Evolutionary conservation across 2,888 invertebrate genomes (phyloP), one percentile per base, ranked within the genome.

Genomic region (Priocnemis perturbator): DNA sequence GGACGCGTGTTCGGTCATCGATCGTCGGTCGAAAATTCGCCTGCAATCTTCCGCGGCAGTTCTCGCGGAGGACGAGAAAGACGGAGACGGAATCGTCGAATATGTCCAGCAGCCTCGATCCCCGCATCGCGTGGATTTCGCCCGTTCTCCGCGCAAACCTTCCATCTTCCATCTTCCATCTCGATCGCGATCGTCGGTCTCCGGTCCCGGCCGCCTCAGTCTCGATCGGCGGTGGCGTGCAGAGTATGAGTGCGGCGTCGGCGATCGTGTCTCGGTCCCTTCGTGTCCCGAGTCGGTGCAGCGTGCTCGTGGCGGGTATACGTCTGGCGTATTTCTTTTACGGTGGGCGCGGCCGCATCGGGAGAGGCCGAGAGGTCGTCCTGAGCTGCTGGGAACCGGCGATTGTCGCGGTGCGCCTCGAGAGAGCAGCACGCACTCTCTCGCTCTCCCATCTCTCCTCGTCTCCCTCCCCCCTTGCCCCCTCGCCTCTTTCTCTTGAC

Each of bases 351-450:
- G 60, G 60, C 73, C 66, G 72, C 75, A 37, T 73, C 72, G 71
- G 74, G 73, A 83, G 80, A 83, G 86, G 86, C 85, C 83, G 84
- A 86, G 84, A 87, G 87, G 83, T 85, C 85, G 86, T 80, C 75
- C 78, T 64, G 72, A 75, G 79, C 78, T 77, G 80, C 83, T 85
- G 84, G 85, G 85, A 86, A 86, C 83, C 84, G 79, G 79, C 83
- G 85, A 86, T 85, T 86, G 86, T 86, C 86, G 83, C 83, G 77
- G 74, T 79, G 81, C 79, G 76, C 81, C 77, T 76, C 81, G 77
- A 83, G 80, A 71, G 69, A 78, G 81, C 83, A 78, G 80, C 78
- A 77, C 76, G 77, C 74, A 59, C 48, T 64, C 52, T 26, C 63
- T 50, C 44, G 15, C 23, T 30, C 20, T 64, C 64, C 60, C 63